Evolutionary conservation across 2,113 vertebrate genomes (phyloP), one percentile per base, ranked within the genome.

Genomic region (Xiphorhynchus elegans): DNA sequence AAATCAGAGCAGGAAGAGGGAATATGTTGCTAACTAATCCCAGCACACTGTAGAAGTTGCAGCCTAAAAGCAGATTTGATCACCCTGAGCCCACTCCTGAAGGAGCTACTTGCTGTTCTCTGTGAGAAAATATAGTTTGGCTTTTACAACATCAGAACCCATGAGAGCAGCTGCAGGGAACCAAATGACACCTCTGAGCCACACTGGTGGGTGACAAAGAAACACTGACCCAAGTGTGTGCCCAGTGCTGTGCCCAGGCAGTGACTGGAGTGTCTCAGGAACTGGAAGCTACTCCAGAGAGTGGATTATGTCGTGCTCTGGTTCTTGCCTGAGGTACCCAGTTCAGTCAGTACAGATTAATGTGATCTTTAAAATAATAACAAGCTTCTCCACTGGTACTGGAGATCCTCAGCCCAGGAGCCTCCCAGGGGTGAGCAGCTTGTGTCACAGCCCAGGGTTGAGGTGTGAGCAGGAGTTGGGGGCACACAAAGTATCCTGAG

Each of bases 1-100:
- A 95, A 84, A 87, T 78, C 89, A 67, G 56, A 89, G 79, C 39
- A 29, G 90, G 88, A 93, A 88, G 95, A 96, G 83, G 64, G 88
- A 88, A n/a, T 9, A 53, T 64, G 16, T 7, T 37, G 26, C 39
- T 3, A 0, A 24, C 58, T 89, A 68, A 94, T 40, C 62, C 58
- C 77, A 42, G 52, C 29, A n/a, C 7, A 0, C 2, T 12, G 55
- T 3, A 52, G 63, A 78, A 84, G 75, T 2, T 39, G 26, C 39
- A 93, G 19, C 63, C 72, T 19, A 17, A 66, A 50, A 88, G 92
- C 18, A 53, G 69, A 70, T 1, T 8, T 16, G 26, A 28, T 44
- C 25, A 2, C 39, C 35, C 55, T 1, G 20, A 75, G 55, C 39
- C 4, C 33, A 2, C 50, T 37, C 76, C 14, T 0, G 0, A 12